Conservation (phyloP, 2,113 vertebrate genomes). For the Rynchops niger region DNA sequence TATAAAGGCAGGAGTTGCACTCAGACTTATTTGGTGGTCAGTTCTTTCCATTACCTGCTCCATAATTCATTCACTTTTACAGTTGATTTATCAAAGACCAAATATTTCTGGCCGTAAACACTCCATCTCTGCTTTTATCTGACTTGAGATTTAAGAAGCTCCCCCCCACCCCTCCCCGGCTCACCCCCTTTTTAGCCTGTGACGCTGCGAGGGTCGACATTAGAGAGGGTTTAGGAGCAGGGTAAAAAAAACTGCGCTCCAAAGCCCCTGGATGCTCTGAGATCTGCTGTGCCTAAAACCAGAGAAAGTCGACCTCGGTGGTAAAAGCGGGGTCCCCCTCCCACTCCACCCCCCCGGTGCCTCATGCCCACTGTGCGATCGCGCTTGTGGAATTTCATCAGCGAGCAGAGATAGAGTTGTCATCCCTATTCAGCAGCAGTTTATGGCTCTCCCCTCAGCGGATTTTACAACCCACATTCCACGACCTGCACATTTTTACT, state of each 20-base stretch:
- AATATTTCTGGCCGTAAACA: constrained; percentile 68
- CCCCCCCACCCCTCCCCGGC: neutral
- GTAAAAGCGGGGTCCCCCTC: neutral
- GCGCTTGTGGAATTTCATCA: constrained; percentile 22
- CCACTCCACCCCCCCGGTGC: rapidly evolving
- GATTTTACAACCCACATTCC: constrained; percentile 72
- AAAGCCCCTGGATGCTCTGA: neutral
- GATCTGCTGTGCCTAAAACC: neutral
- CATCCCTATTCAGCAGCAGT: constrained; percentile 63
- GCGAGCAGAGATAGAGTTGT: constrained; percentile 19
- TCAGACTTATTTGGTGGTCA: neutral
- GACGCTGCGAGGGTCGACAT: neutral
- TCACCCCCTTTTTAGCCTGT: neutral
- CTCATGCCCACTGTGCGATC: neutral
- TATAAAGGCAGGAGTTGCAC: neutral
- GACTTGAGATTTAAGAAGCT: constrained; percentile 24
- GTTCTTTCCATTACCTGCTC: constrained; percentile 43
- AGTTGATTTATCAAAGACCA: constrained; percentile 69
- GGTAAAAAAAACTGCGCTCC: neutral
- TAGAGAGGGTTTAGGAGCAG: neutral
- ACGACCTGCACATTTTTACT: constrained; percentile 52
- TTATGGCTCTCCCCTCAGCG: constrained; percentile 58
- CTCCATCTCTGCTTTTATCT: constrained; percentile 67
- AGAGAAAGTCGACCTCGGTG: neutral
- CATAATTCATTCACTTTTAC: constrained; percentile 58